Base-by-base conservation (phyloP, 2,113 vertebrate genomes). In the Gymnobelideus leadbeateri region DNA sequence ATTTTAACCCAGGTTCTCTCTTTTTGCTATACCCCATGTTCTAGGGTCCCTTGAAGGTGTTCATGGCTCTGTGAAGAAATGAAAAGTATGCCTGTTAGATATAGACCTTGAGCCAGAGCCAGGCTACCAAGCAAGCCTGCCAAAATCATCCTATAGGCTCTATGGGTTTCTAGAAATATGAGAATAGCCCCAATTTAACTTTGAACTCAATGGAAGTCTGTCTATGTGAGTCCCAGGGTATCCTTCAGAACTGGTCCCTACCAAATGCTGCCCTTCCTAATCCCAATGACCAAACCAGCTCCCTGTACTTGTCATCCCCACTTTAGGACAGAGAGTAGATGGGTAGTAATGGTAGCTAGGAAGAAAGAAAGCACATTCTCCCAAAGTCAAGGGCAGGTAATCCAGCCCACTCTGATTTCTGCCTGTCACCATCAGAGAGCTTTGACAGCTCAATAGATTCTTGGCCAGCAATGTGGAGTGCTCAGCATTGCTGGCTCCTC, bases 381-480 rank as follows among this genome's bases (percentile, higher is more conserved):
- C 19, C 16, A 43, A 77, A 21, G n/a, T 43, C 68, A 84, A 77
- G 37, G n/a, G 37, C n/a, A 84, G 68, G n/a, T 19, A 8, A 8
- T 84, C 19, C n/a, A 21, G 68, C 19, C 37, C 68, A 84, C 68
- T 84, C 61, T 19, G 1, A 84, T 43, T 84, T 84, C n/a, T 84
- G 68, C 68, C 68, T 84, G n/a, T 84, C 68, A 43, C 68, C 21
- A 43, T 43, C 14, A 21, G 68, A 43, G 19, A 23, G n/a, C 68
- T 84, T 43, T 84, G 68, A 84, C 68, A 84, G n/a, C 68, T 84
- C 68, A 84, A 84, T 84, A 84, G 68, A n/a, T 84, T 84, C n/a
- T 43, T 84, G 68, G 68, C n/a, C 68, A 84, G 2, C 2, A 43
- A 43, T 21, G n/a, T 7, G 16, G 37, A 84, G 68, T 23, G 68